Conservation (phyloP, 2,888 invertebrate species). For the Heliconius aoede region DNA sequence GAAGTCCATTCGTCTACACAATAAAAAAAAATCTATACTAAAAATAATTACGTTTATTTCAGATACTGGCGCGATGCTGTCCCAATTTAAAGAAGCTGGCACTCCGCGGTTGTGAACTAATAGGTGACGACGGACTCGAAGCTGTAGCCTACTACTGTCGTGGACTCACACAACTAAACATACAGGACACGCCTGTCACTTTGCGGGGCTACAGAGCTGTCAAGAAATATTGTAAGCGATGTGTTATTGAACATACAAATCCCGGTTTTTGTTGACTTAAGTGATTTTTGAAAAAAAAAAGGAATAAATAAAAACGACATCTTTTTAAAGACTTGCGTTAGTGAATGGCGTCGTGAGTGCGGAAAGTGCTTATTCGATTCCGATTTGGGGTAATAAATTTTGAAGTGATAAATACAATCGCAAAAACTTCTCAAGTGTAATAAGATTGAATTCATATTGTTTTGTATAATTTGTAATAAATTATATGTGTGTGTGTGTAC, state of each 20-base stretch:
- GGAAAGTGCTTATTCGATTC: background rate
- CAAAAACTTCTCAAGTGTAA: background rate
- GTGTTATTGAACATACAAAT: slow-evolving; percentile 97
- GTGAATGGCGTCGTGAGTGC: background rate
- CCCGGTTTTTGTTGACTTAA: slow-evolving; percentile 91
- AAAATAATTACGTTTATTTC: slow-evolving; percentile 72
- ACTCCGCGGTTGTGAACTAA: slow-evolving; percentile 94
- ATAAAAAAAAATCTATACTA: background rate
- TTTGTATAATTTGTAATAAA: slow-evolving; percentile 16
- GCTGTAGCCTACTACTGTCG: slow-evolving; percentile 95
- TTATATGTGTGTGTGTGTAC: slow-evolving; percentile 1
- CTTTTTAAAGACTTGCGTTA: too few relatives aligned
- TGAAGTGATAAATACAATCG: background rate
- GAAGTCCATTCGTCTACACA: too few relatives aligned
- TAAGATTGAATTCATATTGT: background rate
- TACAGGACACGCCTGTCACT: slow-evolving; percentile 96
- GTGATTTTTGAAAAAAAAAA: background rate
- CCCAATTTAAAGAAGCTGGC: slow-evolving; percentile 95
- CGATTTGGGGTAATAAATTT: background rate
- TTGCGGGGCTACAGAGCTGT: slow-evolving; percentile 95
- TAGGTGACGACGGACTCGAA: slow-evolving; percentile 93
- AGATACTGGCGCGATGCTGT: slow-evolving; percentile 94
- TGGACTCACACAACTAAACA: slow-evolving; percentile 94
- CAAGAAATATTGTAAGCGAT: slow-evolving; percentile 95
- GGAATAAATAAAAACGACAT: background rate